phyloP scores from a whole-genome alignment of 2,888 invertebrate species.

The Acleris literana region DNA sequence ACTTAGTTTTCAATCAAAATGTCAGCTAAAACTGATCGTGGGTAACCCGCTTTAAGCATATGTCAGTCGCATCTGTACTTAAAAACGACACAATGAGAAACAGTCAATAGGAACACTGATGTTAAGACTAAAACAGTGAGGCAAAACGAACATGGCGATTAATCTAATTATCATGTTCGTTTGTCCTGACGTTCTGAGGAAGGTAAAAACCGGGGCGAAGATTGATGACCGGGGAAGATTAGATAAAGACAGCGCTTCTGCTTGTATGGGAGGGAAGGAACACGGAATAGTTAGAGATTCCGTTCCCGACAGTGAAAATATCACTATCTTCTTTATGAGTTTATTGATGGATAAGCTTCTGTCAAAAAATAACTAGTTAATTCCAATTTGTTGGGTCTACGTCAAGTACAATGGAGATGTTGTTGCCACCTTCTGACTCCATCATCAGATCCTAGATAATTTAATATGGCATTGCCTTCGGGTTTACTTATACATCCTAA shows the following conservation, averaged over 20 bases:
- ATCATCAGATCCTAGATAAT: too few species aligned
- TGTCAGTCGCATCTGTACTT: too few species aligned
- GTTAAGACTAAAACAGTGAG: slow-evolving; percentile 6
- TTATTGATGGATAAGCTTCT: not conserved
- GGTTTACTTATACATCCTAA: too few species aligned
- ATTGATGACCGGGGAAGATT: slow-evolving; percentile 27
- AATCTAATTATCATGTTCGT: slow-evolving; percentile 37
- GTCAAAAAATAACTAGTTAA: too few species aligned
- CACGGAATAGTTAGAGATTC: not conserved
- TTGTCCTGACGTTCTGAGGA: slow-evolving; percentile 26
- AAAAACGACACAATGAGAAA: too few species aligned
- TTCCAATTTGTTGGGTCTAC: too few species aligned
- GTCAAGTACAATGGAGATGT: too few species aligned
- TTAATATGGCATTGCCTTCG: too few species aligned
- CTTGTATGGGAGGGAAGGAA: slow-evolving; percentile 2
- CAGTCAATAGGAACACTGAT: not conserved
- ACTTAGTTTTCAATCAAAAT: too few species aligned
- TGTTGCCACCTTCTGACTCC: too few species aligned
- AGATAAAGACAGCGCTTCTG: slow-evolving; percentile 1
- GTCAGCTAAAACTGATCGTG: too few species aligned
- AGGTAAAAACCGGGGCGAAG: slow-evolving; percentile 34
- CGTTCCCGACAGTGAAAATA: not conserved
- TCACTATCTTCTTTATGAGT: not conserved
- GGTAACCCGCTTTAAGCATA: too few species aligned
- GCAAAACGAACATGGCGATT: slow-evolving; percentile 30